Evolutionary conservation across 2,797 vertebrate genomes (phyloP).

Genomic region (Hippocampus kuda): DNA sequence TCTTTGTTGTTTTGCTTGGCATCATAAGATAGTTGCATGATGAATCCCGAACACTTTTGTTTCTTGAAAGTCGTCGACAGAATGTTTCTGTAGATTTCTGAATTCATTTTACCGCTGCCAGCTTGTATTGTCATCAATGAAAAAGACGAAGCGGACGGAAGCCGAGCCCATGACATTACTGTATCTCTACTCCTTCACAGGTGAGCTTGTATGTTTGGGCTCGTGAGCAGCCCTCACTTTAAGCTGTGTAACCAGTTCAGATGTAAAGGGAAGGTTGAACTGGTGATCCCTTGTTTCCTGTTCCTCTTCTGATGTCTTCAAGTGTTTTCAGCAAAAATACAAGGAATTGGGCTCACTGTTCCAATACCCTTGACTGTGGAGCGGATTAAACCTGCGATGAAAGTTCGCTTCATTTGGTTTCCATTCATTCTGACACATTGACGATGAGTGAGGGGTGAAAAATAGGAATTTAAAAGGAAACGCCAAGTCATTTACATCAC

Average conservation of each 20-base stretch:
- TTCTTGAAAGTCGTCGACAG: not conserved
- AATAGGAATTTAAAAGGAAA: not conserved
- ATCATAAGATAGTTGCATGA: not conserved
- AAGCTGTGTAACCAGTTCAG: not conserved
- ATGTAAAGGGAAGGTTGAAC: not conserved
- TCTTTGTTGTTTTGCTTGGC: not conserved
- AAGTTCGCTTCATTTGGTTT: not conserved
- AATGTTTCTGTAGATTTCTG: not conserved
- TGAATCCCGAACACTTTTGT: not conserved
- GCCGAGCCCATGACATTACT: not conserved
- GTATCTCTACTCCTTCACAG: not conserved
- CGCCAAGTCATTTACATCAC: not conserved
- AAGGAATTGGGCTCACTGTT: not conserved
- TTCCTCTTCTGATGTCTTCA: not conserved
- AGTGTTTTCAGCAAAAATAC: not conserved
- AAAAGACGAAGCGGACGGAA: not conserved
- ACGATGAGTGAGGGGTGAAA: not conserved
- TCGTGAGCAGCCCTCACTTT: not conserved
- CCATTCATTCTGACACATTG: not conserved
- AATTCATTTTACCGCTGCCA: not conserved
- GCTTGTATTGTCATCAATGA: not conserved
- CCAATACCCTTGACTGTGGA: not conserved
- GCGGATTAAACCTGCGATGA: not conserved
- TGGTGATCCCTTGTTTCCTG: not conserved
- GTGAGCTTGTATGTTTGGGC: not conserved